A percentile compares a stretch with the other conserved stretches of the same genome.
Conservation (phyloP, 2,888 invertebrate genomes). For the Cheilosia pagana region DNA sequence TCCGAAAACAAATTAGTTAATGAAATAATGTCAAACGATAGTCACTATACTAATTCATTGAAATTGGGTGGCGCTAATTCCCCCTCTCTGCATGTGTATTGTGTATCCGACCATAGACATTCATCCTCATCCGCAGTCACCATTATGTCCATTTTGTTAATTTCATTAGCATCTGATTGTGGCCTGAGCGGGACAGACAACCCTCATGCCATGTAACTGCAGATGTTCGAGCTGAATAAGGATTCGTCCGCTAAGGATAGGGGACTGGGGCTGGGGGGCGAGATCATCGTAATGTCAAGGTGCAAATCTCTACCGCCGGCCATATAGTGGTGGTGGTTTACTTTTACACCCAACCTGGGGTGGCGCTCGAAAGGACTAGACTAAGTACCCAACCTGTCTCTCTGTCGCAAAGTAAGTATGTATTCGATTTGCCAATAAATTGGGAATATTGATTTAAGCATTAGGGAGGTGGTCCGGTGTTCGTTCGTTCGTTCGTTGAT, state of each 20-base stretch:
- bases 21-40: slow-evolving; percentile 77
- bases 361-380: not conserved
- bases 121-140: slow-evolving; percentile 24
- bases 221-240: slow-evolving; percentile 42
- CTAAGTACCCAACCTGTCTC: slow-evolving; percentile 8
- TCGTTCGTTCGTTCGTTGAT: slow-evolving; percentile 56
- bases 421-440: slow-evolving; percentile 69
- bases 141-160: slow-evolving; percentile 72
- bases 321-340: slow-evolving; percentile 28
- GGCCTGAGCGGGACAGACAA: slow-evolving; percentile 36
- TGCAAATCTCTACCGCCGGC: slow-evolving; percentile 62
- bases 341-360: slow-evolving; percentile 12
- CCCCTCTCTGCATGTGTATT: slow-evolving; percentile 29
- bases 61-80: slow-evolving; percentile 75
- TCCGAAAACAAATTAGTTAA: slow-evolving; percentile 77
- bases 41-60: slow-evolving; percentile 76
- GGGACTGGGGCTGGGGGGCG: too few species aligned
- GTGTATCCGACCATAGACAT: not conserved
- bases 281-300: slow-evolving; percentile 64
- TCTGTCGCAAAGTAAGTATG: slow-evolving; percentile 28
- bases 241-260: not conserved
- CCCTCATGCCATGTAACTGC: slow-evolving; percentile 45
- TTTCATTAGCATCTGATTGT: slow-evolving; percentile 74
- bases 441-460: slow-evolving; percentile 73
- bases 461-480: slow-evolving; percentile 44